These are phyloP conservation scores for Magallana nippona DNA, from an alignment of 2,888 invertebrate species.

Conservation along the genomic window DNA sequence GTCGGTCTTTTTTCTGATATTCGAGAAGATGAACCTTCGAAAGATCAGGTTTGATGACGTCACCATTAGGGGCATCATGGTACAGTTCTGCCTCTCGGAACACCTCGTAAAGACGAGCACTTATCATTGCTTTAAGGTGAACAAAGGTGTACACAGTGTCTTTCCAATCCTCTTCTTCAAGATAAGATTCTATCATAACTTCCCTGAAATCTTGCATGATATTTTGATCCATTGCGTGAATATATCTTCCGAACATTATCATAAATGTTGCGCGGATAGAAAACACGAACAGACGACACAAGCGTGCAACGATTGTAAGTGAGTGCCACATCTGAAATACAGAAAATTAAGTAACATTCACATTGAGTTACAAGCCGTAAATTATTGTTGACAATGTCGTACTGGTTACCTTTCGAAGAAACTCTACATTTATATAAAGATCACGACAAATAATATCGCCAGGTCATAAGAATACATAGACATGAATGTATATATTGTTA, in stretches of 20 bases:
- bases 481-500: too few species aligned
- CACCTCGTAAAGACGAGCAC: constrained; percentile 43
- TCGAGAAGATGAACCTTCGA: constrained; percentile 49
- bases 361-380: too few species aligned
- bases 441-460: too few species aligned
- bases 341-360: background rate
- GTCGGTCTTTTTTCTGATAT: constrained; percentile 61
- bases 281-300: background rate
- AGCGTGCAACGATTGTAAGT: background rate
- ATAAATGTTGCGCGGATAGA: background rate
- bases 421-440: too few species aligned
- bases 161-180: constrained; percentile 45
- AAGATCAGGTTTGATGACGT: constrained; percentile 47
- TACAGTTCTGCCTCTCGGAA: constrained; percentile 44
- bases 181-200: constrained; percentile 34
- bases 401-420: too few species aligned
- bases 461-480: too few species aligned
- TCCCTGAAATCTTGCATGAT: constrained; percentile 8
- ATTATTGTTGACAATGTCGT: too few species aligned
- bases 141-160: constrained; percentile 41
- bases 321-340: background rate
- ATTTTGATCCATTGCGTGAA: constrained; percentile 12
- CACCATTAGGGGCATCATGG: constrained; percentile 57
- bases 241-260: constrained; percentile 9
- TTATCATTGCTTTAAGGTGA: constrained; percentile 39